Evolutionary conservation across 2,888 invertebrate genomes (phyloP).

Genomic region (Coecobrya sp.): DNA sequence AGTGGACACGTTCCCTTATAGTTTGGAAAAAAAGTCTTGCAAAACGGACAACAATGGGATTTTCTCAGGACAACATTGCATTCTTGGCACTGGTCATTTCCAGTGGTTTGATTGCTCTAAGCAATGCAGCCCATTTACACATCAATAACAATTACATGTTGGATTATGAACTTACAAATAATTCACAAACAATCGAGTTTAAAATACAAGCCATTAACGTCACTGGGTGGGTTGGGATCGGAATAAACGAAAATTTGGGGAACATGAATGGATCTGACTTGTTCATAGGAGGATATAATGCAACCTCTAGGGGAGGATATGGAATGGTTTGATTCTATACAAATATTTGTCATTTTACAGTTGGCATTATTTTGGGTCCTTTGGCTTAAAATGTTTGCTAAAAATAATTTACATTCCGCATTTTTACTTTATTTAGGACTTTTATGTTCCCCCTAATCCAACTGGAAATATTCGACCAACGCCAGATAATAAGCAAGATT

Average conservation of each 20-base stretch:
- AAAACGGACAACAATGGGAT: background rate
- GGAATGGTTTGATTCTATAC: background rate
- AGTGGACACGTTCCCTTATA: background rate
- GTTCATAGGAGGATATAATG: constrained; percentile 5
- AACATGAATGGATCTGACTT: constrained; percentile 40
- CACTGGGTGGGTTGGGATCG: constrained; percentile 58
- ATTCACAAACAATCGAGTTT: background rate
- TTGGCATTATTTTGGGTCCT: too few species aligned
- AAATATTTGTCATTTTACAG: background rate
- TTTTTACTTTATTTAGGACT: constrained; percentile 26
- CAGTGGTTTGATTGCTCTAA: background rate
- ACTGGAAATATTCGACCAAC: background rate
- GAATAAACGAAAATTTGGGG: background rate
- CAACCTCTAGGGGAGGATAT: background rate
- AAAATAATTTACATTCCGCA: background rate
- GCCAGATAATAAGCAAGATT: background rate
- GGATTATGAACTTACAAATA: background rate
- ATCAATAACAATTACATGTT: constrained; percentile 4
- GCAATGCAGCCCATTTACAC: background rate
- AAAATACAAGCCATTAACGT: background rate
- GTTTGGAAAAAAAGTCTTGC: background rate
- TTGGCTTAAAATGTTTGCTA: too few species aligned
- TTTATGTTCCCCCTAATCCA: background rate
- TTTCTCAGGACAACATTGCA: background rate
- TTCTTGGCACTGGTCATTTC: background rate